A percentile compares a stretch with the other conserved stretches of the same genome.
These are phyloP conservation scores for Synergus laeviventris DNA, from an alignment of 2,888 invertebrate genomes.

Conservation along the genomic window DNA sequence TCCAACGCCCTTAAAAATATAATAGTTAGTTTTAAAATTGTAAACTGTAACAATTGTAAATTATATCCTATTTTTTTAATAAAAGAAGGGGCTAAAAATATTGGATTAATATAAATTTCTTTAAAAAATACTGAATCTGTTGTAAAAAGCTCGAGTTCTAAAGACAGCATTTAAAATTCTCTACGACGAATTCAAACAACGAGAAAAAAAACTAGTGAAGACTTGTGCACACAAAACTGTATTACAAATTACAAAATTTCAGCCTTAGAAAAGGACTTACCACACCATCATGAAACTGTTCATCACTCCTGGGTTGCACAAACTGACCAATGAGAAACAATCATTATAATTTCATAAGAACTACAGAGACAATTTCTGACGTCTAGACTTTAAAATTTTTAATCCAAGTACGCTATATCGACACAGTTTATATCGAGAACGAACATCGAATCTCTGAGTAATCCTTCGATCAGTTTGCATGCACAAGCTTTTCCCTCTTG, in stretches of 20 bases:
- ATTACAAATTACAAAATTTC: constrained; percentile 64
- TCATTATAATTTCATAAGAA: constrained; percentile 65
- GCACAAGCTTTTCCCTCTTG: constrained; percentile 73
- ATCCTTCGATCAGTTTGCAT: constrained; percentile 73
- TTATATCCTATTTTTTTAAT: not conserved
- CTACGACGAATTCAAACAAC: not conserved
- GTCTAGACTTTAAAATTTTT: constrained; percentile 46
- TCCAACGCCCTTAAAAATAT: too few relatives aligned
- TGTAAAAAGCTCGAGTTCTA: not conserved
- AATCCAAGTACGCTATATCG: constrained; percentile 1
- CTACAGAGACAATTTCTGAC: constrained; percentile 11
- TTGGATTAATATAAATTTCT: not conserved
- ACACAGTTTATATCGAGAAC: constrained; percentile 1
- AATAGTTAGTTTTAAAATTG: not conserved
- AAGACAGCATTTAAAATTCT: not conserved
- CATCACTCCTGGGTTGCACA: constrained; percentile 91
- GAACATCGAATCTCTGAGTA: constrained; percentile 20
- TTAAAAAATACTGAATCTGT: not conserved
- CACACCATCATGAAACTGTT: constrained; percentile 92
- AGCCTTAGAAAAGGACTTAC: constrained; percentile 81
- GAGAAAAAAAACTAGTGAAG: constrained; percentile 58
- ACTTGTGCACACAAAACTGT: constrained; percentile 76
- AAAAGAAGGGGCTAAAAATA: constrained; percentile 1
- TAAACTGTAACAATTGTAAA: too few relatives aligned
- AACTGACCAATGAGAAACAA: constrained; percentile 83